Conservation (phyloP, 2,797 vertebrate species). For the Leucoraja ocellata region DNA sequence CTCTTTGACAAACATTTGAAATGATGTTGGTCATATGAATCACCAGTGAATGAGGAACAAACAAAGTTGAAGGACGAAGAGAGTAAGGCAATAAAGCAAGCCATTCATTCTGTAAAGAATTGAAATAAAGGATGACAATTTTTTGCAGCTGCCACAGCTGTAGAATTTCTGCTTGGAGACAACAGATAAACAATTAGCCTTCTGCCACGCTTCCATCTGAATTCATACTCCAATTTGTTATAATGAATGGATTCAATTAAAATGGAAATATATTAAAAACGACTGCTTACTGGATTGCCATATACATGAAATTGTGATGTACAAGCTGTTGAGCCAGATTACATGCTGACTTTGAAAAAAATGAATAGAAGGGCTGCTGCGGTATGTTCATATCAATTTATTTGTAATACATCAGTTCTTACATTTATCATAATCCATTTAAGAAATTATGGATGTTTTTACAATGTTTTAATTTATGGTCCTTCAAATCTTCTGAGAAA, state of each 20-base stretch:
- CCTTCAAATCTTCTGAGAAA: not conserved
- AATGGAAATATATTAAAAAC: slow-evolving; percentile 36
- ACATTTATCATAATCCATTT: slow-evolving; percentile 13
- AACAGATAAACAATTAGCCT: slow-evolving; percentile 35
- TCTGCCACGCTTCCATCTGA: slow-evolving; percentile 26
- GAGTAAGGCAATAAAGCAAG: slow-evolving; percentile 29
- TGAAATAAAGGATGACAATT: slow-evolving; percentile 25
- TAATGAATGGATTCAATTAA: slow-evolving; percentile 38
- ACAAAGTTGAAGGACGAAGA: slow-evolving; percentile 32
- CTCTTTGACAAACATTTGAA: slow-evolving; percentile 32
- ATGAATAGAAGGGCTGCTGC: slow-evolving; percentile 10
- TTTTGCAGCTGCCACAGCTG: slow-evolving; percentile 28
- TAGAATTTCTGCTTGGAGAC: slow-evolving; percentile 14
- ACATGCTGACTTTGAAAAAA: slow-evolving; percentile 35
- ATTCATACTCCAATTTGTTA: slow-evolving; percentile 32
- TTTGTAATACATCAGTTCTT: not conserved
- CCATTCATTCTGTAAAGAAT: slow-evolving; percentile 26
- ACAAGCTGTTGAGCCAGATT: slow-evolving; percentile 35
- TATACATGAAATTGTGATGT: slow-evolving; percentile 3
- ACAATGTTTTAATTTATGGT: not conserved
- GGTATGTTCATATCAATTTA: slow-evolving; percentile 17
- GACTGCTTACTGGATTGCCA: slow-evolving; percentile 19
- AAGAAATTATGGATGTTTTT: not conserved
- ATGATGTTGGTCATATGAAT: slow-evolving; percentile 16
- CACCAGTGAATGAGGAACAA: not conserved